Percentiles rank a stretch among this genome's conserved stretches.
Conservation (phyloP, 2,113 vertebrate genomes). For the Lampris incognitus region DNA sequence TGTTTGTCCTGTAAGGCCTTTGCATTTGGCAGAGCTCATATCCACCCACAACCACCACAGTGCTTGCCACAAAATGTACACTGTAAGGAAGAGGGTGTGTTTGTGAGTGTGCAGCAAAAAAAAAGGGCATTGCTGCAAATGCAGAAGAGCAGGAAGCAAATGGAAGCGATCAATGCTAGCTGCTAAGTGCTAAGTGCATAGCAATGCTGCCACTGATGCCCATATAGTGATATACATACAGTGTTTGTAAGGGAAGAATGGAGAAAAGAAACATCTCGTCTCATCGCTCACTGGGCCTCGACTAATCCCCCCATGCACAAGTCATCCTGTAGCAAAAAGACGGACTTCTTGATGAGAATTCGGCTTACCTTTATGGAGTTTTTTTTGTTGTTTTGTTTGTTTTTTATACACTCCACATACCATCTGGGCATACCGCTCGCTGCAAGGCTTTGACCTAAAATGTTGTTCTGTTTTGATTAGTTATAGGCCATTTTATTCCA, state of each 20-base stretch:
- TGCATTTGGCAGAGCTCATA: constrained; percentile 4
- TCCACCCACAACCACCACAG: constrained; percentile 1
- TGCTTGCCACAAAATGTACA: constrained; percentile 28
- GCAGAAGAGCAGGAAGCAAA: constrained; percentile 7
- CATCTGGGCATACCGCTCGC: constrained; percentile 42
- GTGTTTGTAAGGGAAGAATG: constrained; percentile 43
- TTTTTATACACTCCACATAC: constrained; percentile 46
- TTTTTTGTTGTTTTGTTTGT: constrained; percentile 23
- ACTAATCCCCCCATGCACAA: constrained; percentile 38
- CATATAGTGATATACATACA: constrained; percentile 52
- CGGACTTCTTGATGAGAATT: constrained; percentile 27
- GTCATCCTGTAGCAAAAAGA: constrained; percentile 32
- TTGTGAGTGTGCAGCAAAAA: neutral
- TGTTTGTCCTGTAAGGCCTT: constrained; percentile 35
- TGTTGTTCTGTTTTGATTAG: constrained; percentile 45
- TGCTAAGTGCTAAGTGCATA: constrained; percentile 58
- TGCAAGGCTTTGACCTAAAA: constrained; percentile 52
- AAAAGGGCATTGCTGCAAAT: neutral
- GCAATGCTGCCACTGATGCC: constrained; percentile 39
- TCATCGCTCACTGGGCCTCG: constrained; percentile 30
- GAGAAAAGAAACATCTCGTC: constrained; percentile 32
- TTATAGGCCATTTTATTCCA: constrained; percentile 66
- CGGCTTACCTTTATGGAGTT: constrained; percentile 42
- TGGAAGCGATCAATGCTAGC: constrained; percentile 43
- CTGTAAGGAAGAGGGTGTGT: constrained; percentile 16